Base-by-base conservation (phyloP, 37 sponge, comb jelly and placozoan species). In the Dysidea cf. avara region DNA sequence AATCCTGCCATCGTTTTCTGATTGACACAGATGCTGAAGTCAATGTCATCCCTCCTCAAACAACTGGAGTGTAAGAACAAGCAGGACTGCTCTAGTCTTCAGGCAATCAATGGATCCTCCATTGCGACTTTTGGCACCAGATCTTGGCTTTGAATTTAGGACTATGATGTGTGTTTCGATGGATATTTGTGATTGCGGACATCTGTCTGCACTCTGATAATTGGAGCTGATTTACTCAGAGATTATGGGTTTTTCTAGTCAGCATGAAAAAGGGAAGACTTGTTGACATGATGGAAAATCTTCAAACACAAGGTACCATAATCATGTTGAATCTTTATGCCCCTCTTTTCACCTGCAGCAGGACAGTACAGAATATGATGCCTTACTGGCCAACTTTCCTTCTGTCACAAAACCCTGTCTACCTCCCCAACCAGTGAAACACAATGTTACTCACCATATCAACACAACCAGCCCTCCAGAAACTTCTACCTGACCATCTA, bases 171-270 rank as follows among this genome's bases (percentile, higher is more conserved):
- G 33, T 71, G 25, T 69, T 83, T 37, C 72, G 53, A 6, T 89
- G 90, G 90, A 76, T 84, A 56, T 89, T 84, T 53, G 79, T 83
- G 62, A 63, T 80, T 18, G 90, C 90, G 54, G 90, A 89, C 54
- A 76, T 89, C 4, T n/a, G n/a, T n/a, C n/a, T 51, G 63, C 56
- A 73, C 64, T 7, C 78, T 84, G 25, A 80, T 89, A 49, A 53
- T 89, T 0, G 84, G 90, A 64, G 84, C 81, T 21, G 82, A 84
- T 70, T 87, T 77, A 49, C 69, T 86, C n/a, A 32, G 35, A 22
- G 74, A 86, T 26, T 79, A 53, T 60, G 83, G 78, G 40, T 58
- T 86, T 6, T 26, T 7, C 39, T 77, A 66, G 86, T 86, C 25
- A 83, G 85, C 61, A 69, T 91, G 52, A 69, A 39, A 18, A 40